Conservation (phyloP, 2,797 vertebrate species). For the Carcharodon carcharias region DNA sequence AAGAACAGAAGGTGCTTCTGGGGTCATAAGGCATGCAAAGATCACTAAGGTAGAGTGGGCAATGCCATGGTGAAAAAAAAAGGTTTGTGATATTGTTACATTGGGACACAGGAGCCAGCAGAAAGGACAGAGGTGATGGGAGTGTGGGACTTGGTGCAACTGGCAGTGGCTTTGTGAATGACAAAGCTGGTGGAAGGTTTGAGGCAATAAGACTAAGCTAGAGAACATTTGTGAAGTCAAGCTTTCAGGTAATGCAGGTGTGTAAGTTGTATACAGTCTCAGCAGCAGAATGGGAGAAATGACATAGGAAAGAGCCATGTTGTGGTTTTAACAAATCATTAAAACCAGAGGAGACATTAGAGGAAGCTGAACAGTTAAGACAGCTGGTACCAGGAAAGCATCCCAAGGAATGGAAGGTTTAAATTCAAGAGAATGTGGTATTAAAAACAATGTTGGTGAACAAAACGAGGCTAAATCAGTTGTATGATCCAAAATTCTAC, state of each 20-base stretch:
- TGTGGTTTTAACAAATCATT: background rate
- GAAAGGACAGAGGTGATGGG: background rate
- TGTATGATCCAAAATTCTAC: background rate
- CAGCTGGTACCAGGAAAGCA: background rate
- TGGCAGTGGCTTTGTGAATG: background rate
- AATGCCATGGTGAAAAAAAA: background rate
- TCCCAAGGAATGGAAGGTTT: background rate
- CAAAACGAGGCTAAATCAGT: background rate
- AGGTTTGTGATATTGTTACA: background rate
- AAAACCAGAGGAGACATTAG: background rate
- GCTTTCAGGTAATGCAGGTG: background rate
- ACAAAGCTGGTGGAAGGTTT: background rate
- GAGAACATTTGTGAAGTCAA: background rate
- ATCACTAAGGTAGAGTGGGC: background rate
- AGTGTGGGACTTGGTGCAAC: background rate
- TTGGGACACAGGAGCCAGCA: background rate
- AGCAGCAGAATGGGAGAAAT: background rate
- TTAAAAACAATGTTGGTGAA: background rate
- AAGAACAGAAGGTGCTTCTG: background rate
- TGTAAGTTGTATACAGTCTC: background rate
- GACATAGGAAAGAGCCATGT: background rate
- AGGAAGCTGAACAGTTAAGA: background rate
- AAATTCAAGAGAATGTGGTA: background rate
- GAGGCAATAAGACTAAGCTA: background rate
- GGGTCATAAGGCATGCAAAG: background rate